Evolutionary conservation across 2,888 invertebrate species (phyloP).

Genomic region (Amblyteles armatorius): DNA sequence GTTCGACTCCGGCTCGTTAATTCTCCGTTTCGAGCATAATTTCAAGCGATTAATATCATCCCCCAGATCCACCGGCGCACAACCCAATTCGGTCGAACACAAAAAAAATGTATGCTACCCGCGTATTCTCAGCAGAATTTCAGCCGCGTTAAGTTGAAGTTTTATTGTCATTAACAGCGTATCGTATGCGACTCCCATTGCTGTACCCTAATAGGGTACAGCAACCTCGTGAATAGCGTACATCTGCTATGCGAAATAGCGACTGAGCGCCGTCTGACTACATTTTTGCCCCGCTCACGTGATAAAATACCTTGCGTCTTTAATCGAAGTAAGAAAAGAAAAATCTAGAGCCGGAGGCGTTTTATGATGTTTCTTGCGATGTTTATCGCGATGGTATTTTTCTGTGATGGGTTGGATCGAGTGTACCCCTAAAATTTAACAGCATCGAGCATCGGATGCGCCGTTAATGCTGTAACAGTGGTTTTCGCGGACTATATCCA

Average conservation of each 20-base stretch:
- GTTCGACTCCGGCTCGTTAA: conserved; percentile 50
- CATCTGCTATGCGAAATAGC: neutral
- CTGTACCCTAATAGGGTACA: neutral
- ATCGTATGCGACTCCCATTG: neutral
- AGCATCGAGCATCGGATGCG: conserved; percentile 28
- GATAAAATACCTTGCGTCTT: neutral
- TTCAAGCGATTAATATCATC: conserved; percentile 50
- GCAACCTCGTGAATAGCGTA: too few species aligned
- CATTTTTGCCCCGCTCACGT: neutral
- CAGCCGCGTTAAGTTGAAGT: neutral
- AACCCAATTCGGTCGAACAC: conserved; percentile 38
- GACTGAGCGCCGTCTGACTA: neutral
- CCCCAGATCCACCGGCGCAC: conserved; percentile 12
- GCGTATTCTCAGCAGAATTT: conserved; percentile 1
- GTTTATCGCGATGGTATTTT: conserved; percentile 46
- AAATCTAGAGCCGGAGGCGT: neutral
- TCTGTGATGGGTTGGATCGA: neutral
- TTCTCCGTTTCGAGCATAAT: conserved; percentile 54
- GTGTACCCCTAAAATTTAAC: conserved; percentile 43
- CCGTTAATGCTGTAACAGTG: conserved; percentile 54
- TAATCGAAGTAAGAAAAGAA: neutral
- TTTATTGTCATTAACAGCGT: conserved; percentile 3
- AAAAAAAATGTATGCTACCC: conserved; percentile 5
- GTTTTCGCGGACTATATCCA: conserved; percentile 39
- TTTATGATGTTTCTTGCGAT: conserved; percentile 31